These are phyloP conservation scores for Phaethornis superciliosus DNA, from an alignment of 2,113 vertebrate species.

Conservation along the genomic window DNA sequence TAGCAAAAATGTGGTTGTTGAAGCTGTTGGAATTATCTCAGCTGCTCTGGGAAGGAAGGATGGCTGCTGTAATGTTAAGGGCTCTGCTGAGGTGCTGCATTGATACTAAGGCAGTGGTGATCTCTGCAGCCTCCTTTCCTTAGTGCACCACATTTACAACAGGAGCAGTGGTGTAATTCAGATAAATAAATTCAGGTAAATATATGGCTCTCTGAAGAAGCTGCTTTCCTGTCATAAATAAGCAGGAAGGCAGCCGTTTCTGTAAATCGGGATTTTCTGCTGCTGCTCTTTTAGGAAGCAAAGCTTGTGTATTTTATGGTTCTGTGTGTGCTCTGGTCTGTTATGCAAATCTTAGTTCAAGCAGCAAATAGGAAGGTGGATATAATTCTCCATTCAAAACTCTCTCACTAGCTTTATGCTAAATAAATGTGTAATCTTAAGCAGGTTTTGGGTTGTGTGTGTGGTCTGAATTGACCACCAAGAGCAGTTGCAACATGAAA, in stretches of 20 bases:
- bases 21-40: neutral
- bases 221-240: neutral
- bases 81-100: neutral
- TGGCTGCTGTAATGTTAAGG: neutral
- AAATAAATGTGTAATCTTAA: neutral
- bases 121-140: neutral
- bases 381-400: neutral
- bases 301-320: neutral
- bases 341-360: neutral
- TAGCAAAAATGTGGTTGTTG: neutral
- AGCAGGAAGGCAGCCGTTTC: neutral
- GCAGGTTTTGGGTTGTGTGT: neutral
- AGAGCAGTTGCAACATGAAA: neutral
- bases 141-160: neutral
- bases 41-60: neutral
- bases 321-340: neutral
- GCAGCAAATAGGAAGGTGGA: neutral
- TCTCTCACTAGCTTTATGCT: neutral
- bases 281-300: neutral
- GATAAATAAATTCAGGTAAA: neutral
- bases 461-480: neutral
- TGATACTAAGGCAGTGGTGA: neutral
- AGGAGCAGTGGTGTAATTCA: neutral
- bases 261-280: neutral
- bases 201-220: accelerated